A percentile compares a stretch with the other conserved stretches of the same genome.
Evolutionary conservation across 1,140 invertebrate species (phyloP).

Genomic region (Psix sp.): DNA sequence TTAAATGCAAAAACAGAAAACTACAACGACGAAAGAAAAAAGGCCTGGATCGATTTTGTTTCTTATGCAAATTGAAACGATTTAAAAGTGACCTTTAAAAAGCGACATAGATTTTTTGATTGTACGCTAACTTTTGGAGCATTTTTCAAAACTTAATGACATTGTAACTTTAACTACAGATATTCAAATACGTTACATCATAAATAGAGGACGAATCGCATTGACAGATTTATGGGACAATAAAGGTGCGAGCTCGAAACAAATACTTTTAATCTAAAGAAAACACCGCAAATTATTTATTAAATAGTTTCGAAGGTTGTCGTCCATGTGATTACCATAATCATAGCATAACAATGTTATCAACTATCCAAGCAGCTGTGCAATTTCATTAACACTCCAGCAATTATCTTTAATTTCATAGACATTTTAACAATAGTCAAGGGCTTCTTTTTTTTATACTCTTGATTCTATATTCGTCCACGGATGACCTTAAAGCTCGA

Average conservation of each 20-base stretch:
- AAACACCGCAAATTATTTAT: constrained; percentile 32
- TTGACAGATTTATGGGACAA: constrained; percentile 25
- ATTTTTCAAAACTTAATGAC: too few species aligned
- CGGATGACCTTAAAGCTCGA: background rate
- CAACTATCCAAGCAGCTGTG: constrained; percentile 49
- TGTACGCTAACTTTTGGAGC: too few species aligned
- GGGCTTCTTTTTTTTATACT: constrained; percentile 33
- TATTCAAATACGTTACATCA: too few species aligned
- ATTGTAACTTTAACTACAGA: too few species aligned
- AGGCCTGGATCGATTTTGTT: too few species aligned
- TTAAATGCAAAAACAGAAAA: too few species aligned
- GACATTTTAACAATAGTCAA: constrained; percentile 56
- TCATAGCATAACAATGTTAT: constrained; percentile 39
- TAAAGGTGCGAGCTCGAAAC: constrained; percentile 11
- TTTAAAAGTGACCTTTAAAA: too few species aligned
- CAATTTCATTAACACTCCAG: constrained; percentile 55
- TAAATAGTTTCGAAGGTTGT: constrained; percentile 49
- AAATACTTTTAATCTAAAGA: constrained; percentile 19
- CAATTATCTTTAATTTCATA: constrained; percentile 55
- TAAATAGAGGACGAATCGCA: background rate
- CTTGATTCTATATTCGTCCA: background rate
- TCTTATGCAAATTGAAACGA: too few species aligned
- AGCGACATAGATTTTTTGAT: too few species aligned
- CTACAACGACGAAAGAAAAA: too few species aligned
- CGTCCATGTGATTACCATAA: constrained; percentile 39